Evolutionary conservation across 2,888 invertebrate species (phyloP).

Genomic region (Nesidiocoris tenuis): DNA sequence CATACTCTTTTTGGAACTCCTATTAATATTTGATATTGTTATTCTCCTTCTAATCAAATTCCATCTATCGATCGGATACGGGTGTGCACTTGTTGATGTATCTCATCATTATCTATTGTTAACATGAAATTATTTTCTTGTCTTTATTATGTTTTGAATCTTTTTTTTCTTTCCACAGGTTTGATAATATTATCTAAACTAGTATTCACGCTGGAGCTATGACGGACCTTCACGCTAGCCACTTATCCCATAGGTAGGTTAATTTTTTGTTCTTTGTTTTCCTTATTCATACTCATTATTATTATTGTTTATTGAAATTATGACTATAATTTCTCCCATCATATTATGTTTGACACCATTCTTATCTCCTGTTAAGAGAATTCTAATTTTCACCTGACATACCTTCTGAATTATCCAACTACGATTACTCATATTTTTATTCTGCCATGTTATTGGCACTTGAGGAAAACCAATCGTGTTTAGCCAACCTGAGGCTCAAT

Average conservation of each 20-base stretch:
- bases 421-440: too few relatives aligned
- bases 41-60: too few relatives aligned
- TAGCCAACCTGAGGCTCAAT: too few relatives aligned
- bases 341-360: background rate
- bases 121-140: too few relatives aligned
- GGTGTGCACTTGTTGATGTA: too few relatives aligned
- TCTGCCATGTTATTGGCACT: too few relatives aligned
- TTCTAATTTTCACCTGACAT: background rate
- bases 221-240: conserved; percentile 39
- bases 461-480: too few relatives aligned
- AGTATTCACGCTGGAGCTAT: conserved; percentile 29
- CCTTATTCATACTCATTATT: conserved; percentile 3
- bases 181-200: conserved; percentile 29
- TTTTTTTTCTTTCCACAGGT: conserved; percentile 39
- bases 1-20: too few relatives aligned
- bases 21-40: too few relatives aligned
- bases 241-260: conserved; percentile 42
- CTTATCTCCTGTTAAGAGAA: background rate
- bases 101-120: too few relatives aligned
- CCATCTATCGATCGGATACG: too few relatives aligned
- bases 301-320: conserved; percentile 8
- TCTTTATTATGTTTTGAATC: conserved; percentile 16
- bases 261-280: conserved; percentile 28
- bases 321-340: background rate
- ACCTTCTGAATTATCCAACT: background rate